These are phyloP conservation scores for Aphis gossypii DNA, from an alignment of 1,140 invertebrate genomes.

Conservation along the genomic window DNA sequence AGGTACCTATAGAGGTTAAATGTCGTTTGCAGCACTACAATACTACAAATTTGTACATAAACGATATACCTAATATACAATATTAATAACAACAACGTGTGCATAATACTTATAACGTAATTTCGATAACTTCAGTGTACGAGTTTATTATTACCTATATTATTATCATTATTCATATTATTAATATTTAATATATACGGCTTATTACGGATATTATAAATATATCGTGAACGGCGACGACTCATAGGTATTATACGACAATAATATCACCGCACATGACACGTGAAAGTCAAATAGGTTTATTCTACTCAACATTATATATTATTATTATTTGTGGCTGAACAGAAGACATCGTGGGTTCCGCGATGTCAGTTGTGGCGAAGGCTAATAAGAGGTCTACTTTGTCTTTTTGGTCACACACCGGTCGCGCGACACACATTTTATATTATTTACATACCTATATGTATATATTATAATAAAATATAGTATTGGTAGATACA, in stretches of 20 bases:
- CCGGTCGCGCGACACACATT: neutral
- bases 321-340: conserved; percentile 2
- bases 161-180: neutral
- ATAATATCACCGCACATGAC: neutral
- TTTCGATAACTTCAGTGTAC: neutral
- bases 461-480: neutral
- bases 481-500: neutral
- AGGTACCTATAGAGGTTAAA: neutral
- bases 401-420: neutral
- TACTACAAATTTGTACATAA: neutral
- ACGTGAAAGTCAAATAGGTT: neutral
- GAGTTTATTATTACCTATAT: neutral
- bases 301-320: neutral
- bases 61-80: neutral
- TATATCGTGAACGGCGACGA: too few relatives aligned
- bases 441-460: neutral
- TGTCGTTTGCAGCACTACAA: neutral
- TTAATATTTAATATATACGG: neutral
- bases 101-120: neutral
- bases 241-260: neutral
- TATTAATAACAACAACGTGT: neutral
- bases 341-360: neutral
- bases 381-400: neutral
- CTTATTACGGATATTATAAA: neutral
- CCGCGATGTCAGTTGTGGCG: neutral